Percentiles rank a stretch among this genome's conserved stretches.
phyloP scores from a whole-genome alignment of 2,113 vertebrate species.

The Neoarius graeffei region DNA sequence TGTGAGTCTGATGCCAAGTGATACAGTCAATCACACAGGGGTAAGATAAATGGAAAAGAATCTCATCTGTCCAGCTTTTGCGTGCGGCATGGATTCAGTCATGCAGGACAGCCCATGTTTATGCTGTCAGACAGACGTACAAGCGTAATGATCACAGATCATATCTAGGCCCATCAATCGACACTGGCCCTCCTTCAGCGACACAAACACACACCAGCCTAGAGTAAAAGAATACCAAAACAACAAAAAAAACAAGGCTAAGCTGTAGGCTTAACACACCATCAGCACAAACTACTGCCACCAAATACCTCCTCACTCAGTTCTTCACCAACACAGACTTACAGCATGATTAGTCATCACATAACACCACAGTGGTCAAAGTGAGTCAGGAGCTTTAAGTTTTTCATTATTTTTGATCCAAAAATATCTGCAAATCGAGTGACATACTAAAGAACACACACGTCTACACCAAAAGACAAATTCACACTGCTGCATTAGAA shows the following conservation, averaged over 20 bases:
- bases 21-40: constrained; percentile 36
- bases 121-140: constrained; percentile 45
- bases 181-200: constrained; percentile 45
- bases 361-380: background rate
- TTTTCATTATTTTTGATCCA: background rate
- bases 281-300: background rate
- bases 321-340: background rate
- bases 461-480: background rate
- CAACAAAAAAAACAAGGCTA: background rate
- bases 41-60: constrained; percentile 53
- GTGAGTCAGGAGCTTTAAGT: background rate
- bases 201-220: background rate
- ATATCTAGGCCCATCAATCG: constrained; percentile 48
- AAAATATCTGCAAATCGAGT: background rate
- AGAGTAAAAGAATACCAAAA: background rate
- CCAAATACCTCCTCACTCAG: background rate
- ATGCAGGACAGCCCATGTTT: background rate
- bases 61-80: constrained; percentile 53
- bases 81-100: constrained; percentile 32
- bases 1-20: constrained; percentile 38
- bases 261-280: background rate
- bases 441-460: background rate
- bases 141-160: constrained; percentile 9
- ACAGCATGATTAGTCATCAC: background rate
- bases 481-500: background rate